These are phyloP conservation scores for Anagrus nilaparvatae DNA, from an alignment of 1,140 invertebrate species.

Conservation along the genomic window DNA sequence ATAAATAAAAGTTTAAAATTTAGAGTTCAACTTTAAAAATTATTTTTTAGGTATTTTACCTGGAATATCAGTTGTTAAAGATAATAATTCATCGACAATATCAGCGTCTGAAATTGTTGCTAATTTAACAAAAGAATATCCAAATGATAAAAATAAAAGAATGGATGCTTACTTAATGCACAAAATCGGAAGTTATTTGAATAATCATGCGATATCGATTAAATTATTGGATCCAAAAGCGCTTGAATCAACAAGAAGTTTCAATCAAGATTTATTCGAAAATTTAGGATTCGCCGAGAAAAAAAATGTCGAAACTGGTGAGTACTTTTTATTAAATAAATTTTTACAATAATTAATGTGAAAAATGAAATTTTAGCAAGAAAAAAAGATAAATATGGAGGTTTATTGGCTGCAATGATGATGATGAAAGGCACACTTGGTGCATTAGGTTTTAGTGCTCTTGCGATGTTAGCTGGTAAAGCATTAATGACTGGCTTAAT, in stretches of 20 bases:
- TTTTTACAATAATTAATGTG: background rate
- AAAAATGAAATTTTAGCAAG: slow-evolving; percentile 37
- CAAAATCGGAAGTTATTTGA: slow-evolving; percentile 59
- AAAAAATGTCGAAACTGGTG: slow-evolving; percentile 26
- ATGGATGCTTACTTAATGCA: slow-evolving; percentile 64
- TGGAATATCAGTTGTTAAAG: slow-evolving; percentile 60
- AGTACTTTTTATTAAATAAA: background rate
- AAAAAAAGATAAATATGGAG: slow-evolving; percentile 35
- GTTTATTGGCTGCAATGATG: slow-evolving; percentile 38
- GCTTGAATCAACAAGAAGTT: slow-evolving; percentile 44
- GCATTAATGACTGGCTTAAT: slow-evolving; percentile 73
- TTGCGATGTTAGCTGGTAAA: slow-evolving; percentile 71
- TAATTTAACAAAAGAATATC: slow-evolving; percentile 61
- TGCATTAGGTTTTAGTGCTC: slow-evolving; percentile 61
- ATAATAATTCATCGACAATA: slow-evolving; percentile 42
- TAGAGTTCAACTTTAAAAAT: background rate
- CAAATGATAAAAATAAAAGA: slow-evolving; percentile 63
- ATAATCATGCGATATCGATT: slow-evolving; percentile 61
- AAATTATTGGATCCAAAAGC: slow-evolving; percentile 57
- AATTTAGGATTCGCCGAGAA: slow-evolving; percentile 25
- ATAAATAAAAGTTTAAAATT: background rate
- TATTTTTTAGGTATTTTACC: slow-evolving; percentile 44
- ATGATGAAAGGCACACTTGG: slow-evolving; percentile 56
- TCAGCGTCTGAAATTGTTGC: slow-evolving; percentile 55
- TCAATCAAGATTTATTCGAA: slow-evolving; percentile 36